Evolutionary conservation across 2,797 vertebrate species (phyloP).

Genomic region (Lepus oiostolus): DNA sequence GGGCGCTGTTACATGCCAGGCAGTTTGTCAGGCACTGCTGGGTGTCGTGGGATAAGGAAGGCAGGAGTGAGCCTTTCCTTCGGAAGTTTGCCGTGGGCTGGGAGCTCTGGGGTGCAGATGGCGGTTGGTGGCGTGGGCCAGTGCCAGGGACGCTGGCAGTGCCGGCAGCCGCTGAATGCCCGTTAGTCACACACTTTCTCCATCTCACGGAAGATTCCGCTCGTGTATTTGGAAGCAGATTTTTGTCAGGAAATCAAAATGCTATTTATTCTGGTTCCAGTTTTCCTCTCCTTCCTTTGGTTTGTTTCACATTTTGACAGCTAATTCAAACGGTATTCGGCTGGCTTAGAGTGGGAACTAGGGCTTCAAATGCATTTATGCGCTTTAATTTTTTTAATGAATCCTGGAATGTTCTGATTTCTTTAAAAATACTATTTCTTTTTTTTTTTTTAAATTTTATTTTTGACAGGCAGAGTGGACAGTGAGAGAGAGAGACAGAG

Average conservation of each 20-base stretch:
- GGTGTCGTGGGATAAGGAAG: not conserved
- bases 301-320: constrained; percentile 6
- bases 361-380: constrained; percentile 15
- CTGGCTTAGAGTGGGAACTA: not conserved
- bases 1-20: not conserved
- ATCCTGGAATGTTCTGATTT: not conserved
- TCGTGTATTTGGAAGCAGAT: not conserved
- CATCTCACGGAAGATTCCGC: not conserved
- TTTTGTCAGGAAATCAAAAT: not conserved
- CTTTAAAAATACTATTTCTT: too few relatives aligned
- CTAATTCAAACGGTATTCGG: constrained; percentile 9
- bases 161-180: not conserved
- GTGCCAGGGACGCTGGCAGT: not conserved
- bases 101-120: accelerated
- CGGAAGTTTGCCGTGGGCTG: not conserved
- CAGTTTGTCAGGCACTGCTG: not conserved
- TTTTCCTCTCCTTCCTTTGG: not conserved
- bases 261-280: not conserved
- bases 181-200: not conserved
- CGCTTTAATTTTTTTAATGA: not conserved
- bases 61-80: not conserved
- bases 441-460: too few relatives aligned
- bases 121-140: too few relatives aligned
- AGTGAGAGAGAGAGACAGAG: too few relatives aligned
- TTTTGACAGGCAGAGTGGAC: too few relatives aligned